Evolutionary conservation across 2,888 invertebrate species (phyloP).

Genomic region (Pemphredon lugubris): DNA sequence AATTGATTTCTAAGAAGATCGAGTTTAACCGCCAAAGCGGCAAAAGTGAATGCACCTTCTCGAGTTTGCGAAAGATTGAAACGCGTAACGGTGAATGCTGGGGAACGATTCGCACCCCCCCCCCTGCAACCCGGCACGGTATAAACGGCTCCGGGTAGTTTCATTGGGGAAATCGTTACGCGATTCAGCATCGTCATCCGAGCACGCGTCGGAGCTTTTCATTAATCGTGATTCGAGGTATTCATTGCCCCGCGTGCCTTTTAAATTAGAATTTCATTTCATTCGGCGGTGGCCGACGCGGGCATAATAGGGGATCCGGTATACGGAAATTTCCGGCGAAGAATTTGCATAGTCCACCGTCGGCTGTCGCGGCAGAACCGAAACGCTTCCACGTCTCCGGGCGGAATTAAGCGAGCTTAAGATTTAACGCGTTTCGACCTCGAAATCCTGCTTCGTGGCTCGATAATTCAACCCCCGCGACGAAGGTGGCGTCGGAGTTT

Average conservation of each 20-base stretch:
- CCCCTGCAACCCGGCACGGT: too few relatives aligned
- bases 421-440: constrained; percentile 61
- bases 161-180: too few relatives aligned
- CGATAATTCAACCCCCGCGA: constrained; percentile 58
- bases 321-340: constrained; percentile 20
- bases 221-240: constrained; percentile 6
- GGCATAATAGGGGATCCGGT: neutral
- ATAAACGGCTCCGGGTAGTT: too few relatives aligned
- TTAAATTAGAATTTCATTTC: constrained; percentile 36
- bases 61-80: too few relatives aligned
- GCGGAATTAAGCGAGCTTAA: constrained; percentile 60
- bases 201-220: neutral
- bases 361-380: constrained; percentile 30
- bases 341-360: constrained; percentile 54
- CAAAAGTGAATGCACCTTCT: too few relatives aligned
- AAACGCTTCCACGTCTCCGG: constrained; percentile 43
- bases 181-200: too few relatives aligned
- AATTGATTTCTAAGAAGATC: too few relatives aligned
- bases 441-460: constrained; percentile 52
- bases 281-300: neutral
- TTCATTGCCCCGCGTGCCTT: constrained; percentile 1
- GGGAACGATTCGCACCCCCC: too few relatives aligned
- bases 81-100: too few relatives aligned
- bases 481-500: constrained; percentile 60
- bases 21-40: too few relatives aligned